phyloP scores from a whole-genome alignment of 2,888 invertebrate species.

The Anticlea derivata region DNA sequence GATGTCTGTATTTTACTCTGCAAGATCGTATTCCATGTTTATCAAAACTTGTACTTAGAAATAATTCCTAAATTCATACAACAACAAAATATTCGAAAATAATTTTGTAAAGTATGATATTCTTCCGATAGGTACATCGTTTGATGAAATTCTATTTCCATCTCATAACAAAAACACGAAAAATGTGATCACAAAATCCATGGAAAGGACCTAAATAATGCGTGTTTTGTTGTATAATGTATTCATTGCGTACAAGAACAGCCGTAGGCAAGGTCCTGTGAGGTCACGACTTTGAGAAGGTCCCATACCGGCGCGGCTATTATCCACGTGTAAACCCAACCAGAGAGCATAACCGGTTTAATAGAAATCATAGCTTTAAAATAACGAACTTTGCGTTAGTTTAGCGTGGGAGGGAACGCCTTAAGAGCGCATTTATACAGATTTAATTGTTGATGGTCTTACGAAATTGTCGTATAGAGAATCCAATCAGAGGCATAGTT shows the following conservation, averaged over 20 bases:
- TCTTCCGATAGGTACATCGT: background rate
- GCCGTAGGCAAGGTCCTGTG: slow-evolving; percentile 69
- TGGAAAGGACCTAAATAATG: slow-evolving; percentile 26
- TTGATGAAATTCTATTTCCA: background rate
- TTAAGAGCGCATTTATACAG: background rate
- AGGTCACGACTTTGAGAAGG: slow-evolving; percentile 79
- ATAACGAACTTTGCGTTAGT: slow-evolving; percentile 34
- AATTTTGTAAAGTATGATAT: no score
- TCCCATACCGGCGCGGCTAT: slow-evolving; percentile 66
- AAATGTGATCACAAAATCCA: slow-evolving; percentile 19
- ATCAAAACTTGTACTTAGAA: no score
- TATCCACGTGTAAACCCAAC: slow-evolving; percentile 44
- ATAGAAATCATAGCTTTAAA: slow-evolving; percentile 42
- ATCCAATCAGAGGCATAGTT: background rate
- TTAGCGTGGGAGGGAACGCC: slow-evolving; percentile 25
- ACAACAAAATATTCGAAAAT: no score
- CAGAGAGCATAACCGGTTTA: slow-evolving; percentile 53
- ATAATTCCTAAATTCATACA: no score
- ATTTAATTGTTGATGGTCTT: background rate
- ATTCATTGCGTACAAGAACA: slow-evolving; percentile 43
- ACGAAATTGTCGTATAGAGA: background rate
- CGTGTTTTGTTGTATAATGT: slow-evolving; percentile 31
- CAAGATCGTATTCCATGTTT: no score
- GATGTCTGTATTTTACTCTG: background rate
- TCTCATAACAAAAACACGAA: slow-evolving; percentile 6